These are phyloP conservation scores for Sinocyclocheilus anshuiensis DNA, from an alignment of 2,113 vertebrate genomes.

Conservation along the genomic window DNA sequence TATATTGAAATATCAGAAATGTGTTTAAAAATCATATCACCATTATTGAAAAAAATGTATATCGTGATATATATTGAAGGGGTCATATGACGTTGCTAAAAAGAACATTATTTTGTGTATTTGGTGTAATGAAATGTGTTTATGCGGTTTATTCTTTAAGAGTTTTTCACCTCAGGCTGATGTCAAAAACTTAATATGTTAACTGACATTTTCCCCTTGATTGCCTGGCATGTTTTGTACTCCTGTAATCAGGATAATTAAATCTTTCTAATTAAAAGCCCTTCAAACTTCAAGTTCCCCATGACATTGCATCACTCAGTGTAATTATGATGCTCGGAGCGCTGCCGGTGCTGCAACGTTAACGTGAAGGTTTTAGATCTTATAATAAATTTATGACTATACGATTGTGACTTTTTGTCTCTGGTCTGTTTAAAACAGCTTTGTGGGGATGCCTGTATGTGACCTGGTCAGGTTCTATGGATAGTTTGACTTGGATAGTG, in stretches of 20 bases:
- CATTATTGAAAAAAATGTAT: too few species aligned
- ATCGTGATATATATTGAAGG: too few species aligned
- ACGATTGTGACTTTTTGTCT: slow-evolving; percentile 1
- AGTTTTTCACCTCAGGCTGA: slow-evolving; percentile 7
- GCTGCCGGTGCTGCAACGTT: neutral
- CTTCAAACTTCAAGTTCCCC: slow-evolving; percentile 13
- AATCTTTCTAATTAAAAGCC: slow-evolving; percentile 48
- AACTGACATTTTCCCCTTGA: slow-evolving; percentile 29
- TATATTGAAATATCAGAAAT: too few species aligned
- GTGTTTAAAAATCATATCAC: too few species aligned
- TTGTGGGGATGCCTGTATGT: neutral
- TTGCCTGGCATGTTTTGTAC: slow-evolving; percentile 34
- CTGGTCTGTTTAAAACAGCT: neutral
- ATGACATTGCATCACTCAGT: neutral
- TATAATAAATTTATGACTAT: slow-evolving; percentile 17
- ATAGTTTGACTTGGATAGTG: neutral
- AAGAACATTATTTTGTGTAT: too few species aligned
- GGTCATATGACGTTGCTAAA: too few species aligned
- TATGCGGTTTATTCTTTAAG: too few species aligned
- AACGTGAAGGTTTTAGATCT: neutral
- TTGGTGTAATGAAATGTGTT: too few species aligned
- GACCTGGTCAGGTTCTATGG: neutral
- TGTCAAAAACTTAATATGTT: slow-evolving; percentile 15
- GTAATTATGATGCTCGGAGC: neutral
- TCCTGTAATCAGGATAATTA: slow-evolving; percentile 53